These are phyloP conservation scores for Lacerta agilis DNA, from an alignment of 2,797 vertebrate species.

Conservation along the genomic window DNA sequence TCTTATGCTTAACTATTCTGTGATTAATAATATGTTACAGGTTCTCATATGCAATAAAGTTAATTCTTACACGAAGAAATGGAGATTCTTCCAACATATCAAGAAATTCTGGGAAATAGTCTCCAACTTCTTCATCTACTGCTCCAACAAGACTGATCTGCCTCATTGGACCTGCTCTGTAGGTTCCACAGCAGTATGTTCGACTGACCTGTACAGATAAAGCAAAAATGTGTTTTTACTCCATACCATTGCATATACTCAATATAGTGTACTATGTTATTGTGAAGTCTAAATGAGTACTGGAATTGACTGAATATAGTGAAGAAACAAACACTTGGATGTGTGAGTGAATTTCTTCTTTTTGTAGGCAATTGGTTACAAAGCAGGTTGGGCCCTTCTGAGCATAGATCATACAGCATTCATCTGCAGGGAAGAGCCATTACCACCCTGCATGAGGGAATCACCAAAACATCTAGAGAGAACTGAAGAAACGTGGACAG, in stretches of 20 bases:
- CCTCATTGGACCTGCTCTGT: conserved; percentile 95
- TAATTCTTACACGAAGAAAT: conserved; percentile 90
- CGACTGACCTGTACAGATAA: conserved; percentile 86
- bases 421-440: too few relatives aligned
- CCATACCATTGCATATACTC: not conserved
- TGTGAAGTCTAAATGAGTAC: not conserved
- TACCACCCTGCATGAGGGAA: too few relatives aligned
- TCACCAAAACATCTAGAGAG: too few relatives aligned
- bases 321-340: not conserved
- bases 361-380: not conserved
- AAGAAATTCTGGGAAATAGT: conserved; percentile 97
- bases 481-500: not conserved
- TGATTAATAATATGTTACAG: not conserved
- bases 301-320: not conserved
- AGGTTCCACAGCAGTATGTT: conserved; percentile 96
- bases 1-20: not conserved
- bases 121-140: conserved; percentile 97
- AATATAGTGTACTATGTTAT: accelerated
- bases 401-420: too few relatives aligned
- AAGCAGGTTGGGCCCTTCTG: not conserved
- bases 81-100: conserved; percentile 99
- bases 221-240: conserved; percentile 26
- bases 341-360: not conserved
- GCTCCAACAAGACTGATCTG: conserved; percentile 99
- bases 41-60: not conserved